Evolutionary conservation across 2,888 invertebrate genomes (phyloP).

Genomic region (Torymus auratus): DNA sequence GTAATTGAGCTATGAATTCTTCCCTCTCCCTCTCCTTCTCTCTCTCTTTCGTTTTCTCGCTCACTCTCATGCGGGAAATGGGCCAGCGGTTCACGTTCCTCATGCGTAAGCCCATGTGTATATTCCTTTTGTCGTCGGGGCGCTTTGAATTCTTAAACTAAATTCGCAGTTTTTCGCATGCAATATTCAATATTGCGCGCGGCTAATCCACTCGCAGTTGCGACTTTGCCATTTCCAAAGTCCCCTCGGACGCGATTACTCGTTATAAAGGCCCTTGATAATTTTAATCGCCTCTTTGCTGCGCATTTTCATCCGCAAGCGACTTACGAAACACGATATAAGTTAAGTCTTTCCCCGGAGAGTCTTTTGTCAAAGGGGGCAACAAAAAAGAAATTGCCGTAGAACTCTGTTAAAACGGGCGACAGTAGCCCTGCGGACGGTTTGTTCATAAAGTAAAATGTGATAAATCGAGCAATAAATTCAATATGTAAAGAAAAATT

Average conservation of each 20-base stretch:
- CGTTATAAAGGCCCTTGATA: neutral
- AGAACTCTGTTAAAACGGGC: too few species aligned
- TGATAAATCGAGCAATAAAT: too few species aligned
- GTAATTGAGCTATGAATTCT: conserved; percentile 51
- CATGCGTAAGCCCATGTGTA: neutral
- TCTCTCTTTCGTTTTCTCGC: neutral
- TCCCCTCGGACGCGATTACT: neutral
- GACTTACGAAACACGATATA: neutral
- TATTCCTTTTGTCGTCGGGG: conserved; percentile 21
- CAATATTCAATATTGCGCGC: neutral
- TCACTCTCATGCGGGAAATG: neutral
- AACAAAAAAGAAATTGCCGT: too few species aligned
- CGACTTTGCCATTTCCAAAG: neutral
- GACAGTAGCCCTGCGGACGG: too few species aligned
- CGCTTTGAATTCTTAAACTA: conserved; percentile 28
- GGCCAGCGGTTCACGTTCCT: neutral
- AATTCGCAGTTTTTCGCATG: neutral
- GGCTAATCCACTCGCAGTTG: neutral
- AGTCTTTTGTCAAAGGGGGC: too few species aligned
- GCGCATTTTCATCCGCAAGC: neutral
- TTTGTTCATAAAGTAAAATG: too few species aligned
- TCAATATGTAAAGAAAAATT: conserved; percentile 10
- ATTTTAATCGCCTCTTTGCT: conserved; percentile 6
- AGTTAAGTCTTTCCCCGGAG: neutral
- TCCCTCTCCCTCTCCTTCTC: neutral